phyloP scores from a whole-genome alignment of 2,113 vertebrate genomes.

The Stictonetta naevosa region DNA sequence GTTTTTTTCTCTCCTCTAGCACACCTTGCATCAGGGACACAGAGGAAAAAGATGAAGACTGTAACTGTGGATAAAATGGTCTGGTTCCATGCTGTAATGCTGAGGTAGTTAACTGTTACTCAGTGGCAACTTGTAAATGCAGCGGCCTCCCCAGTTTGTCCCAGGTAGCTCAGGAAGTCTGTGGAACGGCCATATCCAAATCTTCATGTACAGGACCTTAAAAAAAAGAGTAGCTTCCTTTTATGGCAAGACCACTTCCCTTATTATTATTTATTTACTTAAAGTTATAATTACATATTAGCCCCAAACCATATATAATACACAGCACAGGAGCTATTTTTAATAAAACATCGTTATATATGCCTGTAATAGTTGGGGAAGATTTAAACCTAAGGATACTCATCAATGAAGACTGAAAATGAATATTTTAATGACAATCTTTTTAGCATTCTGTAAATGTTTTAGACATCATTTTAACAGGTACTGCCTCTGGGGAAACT shows the following conservation, averaged over 20 bases:
- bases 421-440: background rate
- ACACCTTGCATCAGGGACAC: background rate
- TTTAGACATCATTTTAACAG: background rate
- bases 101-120: background rate
- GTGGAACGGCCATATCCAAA: background rate
- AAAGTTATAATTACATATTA: background rate
- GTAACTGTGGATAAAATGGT: background rate
- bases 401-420: background rate
- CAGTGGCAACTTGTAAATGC: background rate
- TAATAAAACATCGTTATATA: background rate
- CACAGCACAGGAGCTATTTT: background rate
- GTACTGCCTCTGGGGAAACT: background rate
- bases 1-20: background rate
- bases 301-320: background rate
- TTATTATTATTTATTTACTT: background rate
- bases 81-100: fast-evolving
- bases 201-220: background rate
- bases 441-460: background rate
- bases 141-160: background rate
- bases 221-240: background rate
- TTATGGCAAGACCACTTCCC: background rate
- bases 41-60: background rate
- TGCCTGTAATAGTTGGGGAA: background rate
- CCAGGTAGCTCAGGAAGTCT: background rate
- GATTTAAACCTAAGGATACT: background rate